Evolutionary conservation across 1,140 invertebrate genomes (phyloP), one percentile per base, ranked within the genome.

Genomic region (Delia radicum): DNA sequence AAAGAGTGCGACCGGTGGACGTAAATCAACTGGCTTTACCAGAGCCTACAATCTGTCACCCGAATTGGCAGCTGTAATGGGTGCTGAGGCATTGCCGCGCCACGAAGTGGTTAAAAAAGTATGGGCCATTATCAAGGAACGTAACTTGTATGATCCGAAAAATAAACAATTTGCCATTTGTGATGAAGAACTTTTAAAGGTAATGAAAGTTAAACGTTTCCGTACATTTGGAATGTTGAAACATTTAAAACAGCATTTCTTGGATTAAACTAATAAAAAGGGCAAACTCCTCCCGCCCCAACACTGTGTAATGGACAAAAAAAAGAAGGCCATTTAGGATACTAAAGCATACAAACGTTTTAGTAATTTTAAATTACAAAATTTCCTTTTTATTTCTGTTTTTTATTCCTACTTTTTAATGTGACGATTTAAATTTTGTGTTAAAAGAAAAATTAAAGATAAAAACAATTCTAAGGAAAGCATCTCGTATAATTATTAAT

Each of bases 191-290:
- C 87, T 98, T 15, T 88, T 93, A 85, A 95, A 95, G 87, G 93
- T 98, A 62, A 94, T 98, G 84, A 95, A 94, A 24, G 92, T 94
- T 0, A 95, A 96, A 84, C 92, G 94, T 77, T 96, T 97, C 90
- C 91, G 94, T 81, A 96, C 94, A 46, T 97, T 96, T 79, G 95
- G 94, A 79, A 97, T 97, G 95, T 95, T 98, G 93, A 97, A 97
- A 86, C 95, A 95, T 87, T 89, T 98, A 76, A 96, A 96, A 87
- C 91, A 93, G 77, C 95, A 98, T 88, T 96, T 98, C 88, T 87
- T 93, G 82, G 91, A 92, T 81, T 92, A 92, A 74, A 12, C 12
- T 29, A 31, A 67, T 15, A 21, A 33, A 12, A 31, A 33, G 1
- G 18, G n/a, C n/a, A 69, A 33, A 33, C 18, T 33, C n/a, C 18